Evolutionary conservation across 2,113 vertebrate genomes (phyloP).

Genomic region (Ageneiosus marmoratus): DNA sequence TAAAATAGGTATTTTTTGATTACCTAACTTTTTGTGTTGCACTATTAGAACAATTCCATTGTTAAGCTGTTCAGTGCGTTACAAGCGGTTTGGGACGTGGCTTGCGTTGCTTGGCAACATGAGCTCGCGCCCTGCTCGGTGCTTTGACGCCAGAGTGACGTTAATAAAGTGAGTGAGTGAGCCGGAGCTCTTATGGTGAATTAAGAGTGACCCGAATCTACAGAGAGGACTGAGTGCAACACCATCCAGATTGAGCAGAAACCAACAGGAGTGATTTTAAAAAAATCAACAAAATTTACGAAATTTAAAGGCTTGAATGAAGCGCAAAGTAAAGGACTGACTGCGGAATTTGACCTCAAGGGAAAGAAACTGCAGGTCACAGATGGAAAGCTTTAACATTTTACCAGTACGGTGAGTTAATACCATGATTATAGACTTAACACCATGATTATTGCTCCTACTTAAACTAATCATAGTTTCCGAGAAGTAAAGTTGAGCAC

Average conservation of each 20-base stretch:
- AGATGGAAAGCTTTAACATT: neutral
- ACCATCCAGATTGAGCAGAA: neutral
- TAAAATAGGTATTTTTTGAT: neutral
- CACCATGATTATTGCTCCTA: neutral
- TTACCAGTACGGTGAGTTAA: neutral
- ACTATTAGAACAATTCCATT: neutral
- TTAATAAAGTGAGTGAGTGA: conserved; percentile 29
- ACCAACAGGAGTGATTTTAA: neutral
- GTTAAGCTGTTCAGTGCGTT: neutral
- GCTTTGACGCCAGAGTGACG: conserved; percentile 48
- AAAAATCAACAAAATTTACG: no score
- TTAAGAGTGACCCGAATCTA: neutral
- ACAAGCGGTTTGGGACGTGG: neutral
- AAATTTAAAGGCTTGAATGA: neutral
- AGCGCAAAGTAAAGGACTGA: neutral
- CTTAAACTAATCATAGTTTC: neutral
- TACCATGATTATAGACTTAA: neutral
- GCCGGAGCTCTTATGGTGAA: neutral
- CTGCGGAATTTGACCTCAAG: neutral
- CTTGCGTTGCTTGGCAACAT: conserved; percentile 44
- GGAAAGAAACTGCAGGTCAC: neutral
- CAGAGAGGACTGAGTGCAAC: neutral
- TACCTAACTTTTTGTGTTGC: neutral
- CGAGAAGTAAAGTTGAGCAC: neutral
- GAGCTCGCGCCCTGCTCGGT: neutral